phyloP scores from a whole-genome alignment of 2,888 invertebrate genomes.

The Sarcophaga carnaria region DNA sequence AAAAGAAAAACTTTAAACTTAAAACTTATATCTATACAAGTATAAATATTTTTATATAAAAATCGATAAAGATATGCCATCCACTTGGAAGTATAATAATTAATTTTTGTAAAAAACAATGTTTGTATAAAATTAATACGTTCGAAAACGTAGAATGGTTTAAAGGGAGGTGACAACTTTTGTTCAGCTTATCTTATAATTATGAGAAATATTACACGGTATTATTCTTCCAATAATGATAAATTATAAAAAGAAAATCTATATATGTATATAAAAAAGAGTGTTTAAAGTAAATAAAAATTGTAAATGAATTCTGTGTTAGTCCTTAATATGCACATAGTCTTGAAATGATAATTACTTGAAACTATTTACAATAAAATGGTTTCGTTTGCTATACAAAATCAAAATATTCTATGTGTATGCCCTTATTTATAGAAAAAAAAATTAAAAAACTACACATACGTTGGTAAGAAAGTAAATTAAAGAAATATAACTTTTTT shows the following conservation, averaged over 20 bases:
- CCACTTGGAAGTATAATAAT: not conserved
- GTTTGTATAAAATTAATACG: conserved; percentile 41
- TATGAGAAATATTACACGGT: conserved; percentile 68
- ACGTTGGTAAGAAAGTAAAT: not conserved
- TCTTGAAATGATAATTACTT: conserved; percentile 26
- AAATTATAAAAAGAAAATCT: conserved; percentile 33
- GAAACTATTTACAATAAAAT: conserved; percentile 39
- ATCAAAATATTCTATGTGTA: conserved; percentile 19
- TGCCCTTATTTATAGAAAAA: conserved; percentile 6
- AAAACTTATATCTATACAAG: conserved; percentile 28
- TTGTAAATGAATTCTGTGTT: conserved; percentile 24
- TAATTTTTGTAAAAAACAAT: not conserved
- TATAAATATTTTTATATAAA: conserved; percentile 11
- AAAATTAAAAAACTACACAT: not conserved
- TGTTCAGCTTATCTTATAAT: conserved; percentile 54
- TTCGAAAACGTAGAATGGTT: conserved; percentile 31
- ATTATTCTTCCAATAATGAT: conserved; percentile 37
- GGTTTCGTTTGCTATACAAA: conserved; percentile 44
- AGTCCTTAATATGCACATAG: conserved; percentile 29
- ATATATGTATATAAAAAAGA: conserved; percentile 17
- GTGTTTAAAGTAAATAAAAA: conserved; percentile 18
- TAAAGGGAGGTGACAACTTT: not conserved
- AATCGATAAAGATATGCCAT: conserved; percentile 20
- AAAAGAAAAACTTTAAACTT: conserved; percentile 15
- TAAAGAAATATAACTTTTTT: conserved; percentile 38